phyloP scores from a whole-genome alignment of 2,888 invertebrate genomes.

The Lepas anatifera region DNA sequence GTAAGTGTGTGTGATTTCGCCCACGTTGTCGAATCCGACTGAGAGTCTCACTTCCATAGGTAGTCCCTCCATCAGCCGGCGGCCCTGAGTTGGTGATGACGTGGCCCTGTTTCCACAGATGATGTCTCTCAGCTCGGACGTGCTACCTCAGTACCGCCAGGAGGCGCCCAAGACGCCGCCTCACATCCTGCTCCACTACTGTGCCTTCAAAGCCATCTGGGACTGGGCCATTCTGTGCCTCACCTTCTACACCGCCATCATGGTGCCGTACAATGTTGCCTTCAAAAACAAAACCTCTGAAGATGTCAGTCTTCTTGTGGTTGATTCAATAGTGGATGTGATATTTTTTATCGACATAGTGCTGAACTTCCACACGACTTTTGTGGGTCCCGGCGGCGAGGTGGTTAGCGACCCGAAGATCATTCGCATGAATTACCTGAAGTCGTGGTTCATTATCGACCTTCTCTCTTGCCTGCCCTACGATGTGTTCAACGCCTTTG shows the following conservation, averaged over 20 bases:
- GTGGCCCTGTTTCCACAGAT: constrained; percentile 44
- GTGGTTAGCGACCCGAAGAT: constrained; percentile 94
- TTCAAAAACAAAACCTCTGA: constrained; percentile 99
- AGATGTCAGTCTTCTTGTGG: constrained; percentile 85
- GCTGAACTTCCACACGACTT: constrained; percentile 99
- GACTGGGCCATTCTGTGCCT: constrained; percentile 98
- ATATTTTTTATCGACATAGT: constrained; percentile 99
- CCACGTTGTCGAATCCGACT: no score
- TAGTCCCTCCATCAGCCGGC: no score
- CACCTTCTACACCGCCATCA: constrained; percentile 98
- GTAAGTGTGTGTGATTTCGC: no score
- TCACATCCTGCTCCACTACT: constrained; percentile 98
- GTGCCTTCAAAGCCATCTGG: constrained; percentile 77
- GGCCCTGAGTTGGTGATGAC: no score
- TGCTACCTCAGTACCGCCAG: constrained; percentile 95
- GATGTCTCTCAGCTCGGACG: constrained; percentile 96
- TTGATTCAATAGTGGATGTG: constrained; percentile 96
- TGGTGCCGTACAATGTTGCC: constrained; percentile 99
- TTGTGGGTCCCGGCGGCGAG: constrained; percentile 70
- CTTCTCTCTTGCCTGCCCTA: constrained; percentile 97
- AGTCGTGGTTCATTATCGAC: constrained; percentile 99
- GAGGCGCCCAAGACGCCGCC: constrained; percentile 99
- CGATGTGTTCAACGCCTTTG: constrained; percentile 99
- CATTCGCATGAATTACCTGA: constrained; percentile 96
- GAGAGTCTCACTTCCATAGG: no score